Percentiles rank a stretch among this genome's conserved stretches.
Evolutionary conservation across 2,797 vertebrate species (phyloP).

Genomic region (Enteromius trimaculatus): DNA sequence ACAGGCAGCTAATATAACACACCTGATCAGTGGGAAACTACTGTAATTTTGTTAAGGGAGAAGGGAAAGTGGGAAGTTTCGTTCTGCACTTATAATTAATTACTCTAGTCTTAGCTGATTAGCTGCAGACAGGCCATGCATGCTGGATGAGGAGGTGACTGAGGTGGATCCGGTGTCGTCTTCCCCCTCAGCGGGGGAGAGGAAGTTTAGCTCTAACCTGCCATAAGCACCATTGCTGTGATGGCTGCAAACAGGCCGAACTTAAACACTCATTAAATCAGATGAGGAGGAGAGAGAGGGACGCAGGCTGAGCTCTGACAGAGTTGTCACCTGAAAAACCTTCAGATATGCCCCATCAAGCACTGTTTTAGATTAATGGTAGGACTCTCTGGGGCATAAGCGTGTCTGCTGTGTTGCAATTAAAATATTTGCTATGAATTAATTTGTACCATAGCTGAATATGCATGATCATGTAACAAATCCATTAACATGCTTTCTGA

Average conservation of each 20-base stretch:
- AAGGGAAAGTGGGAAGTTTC: slow-evolving; percentile 31
- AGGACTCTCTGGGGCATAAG: neutral
- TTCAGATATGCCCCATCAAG: neutral
- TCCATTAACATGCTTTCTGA: neutral
- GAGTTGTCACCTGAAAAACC: slow-evolving; percentile 14
- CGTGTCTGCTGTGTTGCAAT: neutral
- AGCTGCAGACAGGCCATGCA: slow-evolving; percentile 50
- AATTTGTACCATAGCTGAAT: neutral
- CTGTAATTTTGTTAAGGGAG: slow-evolving; percentile 50
- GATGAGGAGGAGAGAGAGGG: neutral
- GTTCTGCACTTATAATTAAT: slow-evolving; percentile 61
- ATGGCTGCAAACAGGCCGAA: slow-evolving; percentile 47
- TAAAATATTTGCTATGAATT: neutral
- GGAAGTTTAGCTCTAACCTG: slow-evolving; percentile 42
- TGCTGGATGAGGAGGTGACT: slow-evolving; percentile 44
- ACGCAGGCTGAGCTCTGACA: neutral
- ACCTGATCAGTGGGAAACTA: slow-evolving; percentile 43
- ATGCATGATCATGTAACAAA: neutral
- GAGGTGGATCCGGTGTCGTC: slow-evolving; percentile 45
- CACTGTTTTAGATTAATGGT: neutral
- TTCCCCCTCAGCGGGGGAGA: slow-evolving; percentile 29
- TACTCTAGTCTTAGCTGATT: slow-evolving; percentile 60
- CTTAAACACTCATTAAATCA: slow-evolving; percentile 43
- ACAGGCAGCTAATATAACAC: slow-evolving; percentile 27
- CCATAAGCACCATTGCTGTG: slow-evolving; percentile 38